Percentiles rank a stretch among this genome's conserved stretches.
Conservation (phyloP, 2,888 invertebrate species). For the Agrilus mali region DNA sequence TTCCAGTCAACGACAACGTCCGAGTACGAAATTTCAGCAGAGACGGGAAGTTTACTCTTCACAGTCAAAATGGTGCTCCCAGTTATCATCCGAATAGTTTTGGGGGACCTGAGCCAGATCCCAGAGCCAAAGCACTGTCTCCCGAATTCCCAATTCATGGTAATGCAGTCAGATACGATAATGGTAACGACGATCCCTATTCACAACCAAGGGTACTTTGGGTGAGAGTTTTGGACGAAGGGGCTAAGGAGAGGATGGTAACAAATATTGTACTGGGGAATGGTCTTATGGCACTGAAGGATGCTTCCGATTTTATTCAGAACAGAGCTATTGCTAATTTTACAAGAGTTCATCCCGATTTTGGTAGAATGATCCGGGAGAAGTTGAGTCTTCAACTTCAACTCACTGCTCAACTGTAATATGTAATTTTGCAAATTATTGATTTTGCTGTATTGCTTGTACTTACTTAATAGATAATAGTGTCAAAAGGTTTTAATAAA, state of each 20-base stretch:
- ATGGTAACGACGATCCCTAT: constrained; percentile 82
- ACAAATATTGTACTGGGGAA: constrained; percentile 54
- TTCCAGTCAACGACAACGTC: constrained; percentile 91
- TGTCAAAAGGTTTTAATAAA: too few species aligned
- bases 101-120: constrained; percentile 66
- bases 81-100: constrained; percentile 98
- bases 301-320: constrained; percentile 74
- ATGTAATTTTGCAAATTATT: too few species aligned
- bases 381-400: constrained; percentile 8
- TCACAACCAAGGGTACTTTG: constrained; percentile 75
- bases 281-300: constrained; percentile 46
- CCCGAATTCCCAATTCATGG: constrained; percentile 50
- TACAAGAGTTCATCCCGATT: constrained; percentile 63
- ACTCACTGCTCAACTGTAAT: too few species aligned
- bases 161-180: constrained; percentile 67
- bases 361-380: constrained; percentile 59
- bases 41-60: constrained; percentile 67
- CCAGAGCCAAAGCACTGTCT: constrained; percentile 46
- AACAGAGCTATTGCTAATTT: constrained; percentile 76
- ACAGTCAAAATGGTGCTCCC: constrained; percentile 82
- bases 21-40: constrained; percentile 70
- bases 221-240: constrained; percentile 61
- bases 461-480: too few species aligned
- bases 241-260: constrained; percentile 56
- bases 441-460: too few species aligned